Base-by-base conservation (phyloP, 1,140 invertebrate genomes). In the Macrotrachela quadricornifera region DNA sequence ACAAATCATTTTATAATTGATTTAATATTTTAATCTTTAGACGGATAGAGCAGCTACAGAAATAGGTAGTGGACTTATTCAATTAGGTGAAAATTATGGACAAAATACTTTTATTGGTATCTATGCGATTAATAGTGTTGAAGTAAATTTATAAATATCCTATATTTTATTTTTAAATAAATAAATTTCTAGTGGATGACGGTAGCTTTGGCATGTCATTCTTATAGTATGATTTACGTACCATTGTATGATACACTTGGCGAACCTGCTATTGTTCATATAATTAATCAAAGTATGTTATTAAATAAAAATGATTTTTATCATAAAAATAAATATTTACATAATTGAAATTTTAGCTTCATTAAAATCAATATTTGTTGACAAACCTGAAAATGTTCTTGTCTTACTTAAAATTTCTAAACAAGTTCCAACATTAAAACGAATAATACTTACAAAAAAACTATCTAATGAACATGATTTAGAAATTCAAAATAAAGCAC, bases 171-270 rank as follows among this genome's bases (percentile, higher is more conserved):
- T 8, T 30, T 4, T 30, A 4, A 30, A 8, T 30, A 4, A 8
- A 30, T 30, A 4, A 4, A 30, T 30, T 30, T 30, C 21, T 30
- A 45, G n/a, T 54, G 53, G 53, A 42, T 30, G 1, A 16, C 48
- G 4, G 49, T 46, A 15, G 53, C 48, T 15, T 36, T 38, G 6
- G 53, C 46, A 12, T 43, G 40, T 17, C 46, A 54, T 37, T 30
- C 39, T 37, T 44, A 49, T 46, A 42, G 44, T 39, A 44, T 54
- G 53, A 46, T 54, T n/a, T 37, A 40, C 15, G 53, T 54, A 30
- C 53, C 53, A 15, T 15, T 54, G 8, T 54, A 54, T 18, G 53
- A 54, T 44, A 54, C 53, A 17, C 37, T 54, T 15, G 53, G 53
- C 6, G 17, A 17, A 18, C 46, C 48, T 16, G 53, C 53, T 10